Base-by-base conservation (phyloP, 1,140 invertebrate species). In the Druon quercuslanigerum region DNA sequence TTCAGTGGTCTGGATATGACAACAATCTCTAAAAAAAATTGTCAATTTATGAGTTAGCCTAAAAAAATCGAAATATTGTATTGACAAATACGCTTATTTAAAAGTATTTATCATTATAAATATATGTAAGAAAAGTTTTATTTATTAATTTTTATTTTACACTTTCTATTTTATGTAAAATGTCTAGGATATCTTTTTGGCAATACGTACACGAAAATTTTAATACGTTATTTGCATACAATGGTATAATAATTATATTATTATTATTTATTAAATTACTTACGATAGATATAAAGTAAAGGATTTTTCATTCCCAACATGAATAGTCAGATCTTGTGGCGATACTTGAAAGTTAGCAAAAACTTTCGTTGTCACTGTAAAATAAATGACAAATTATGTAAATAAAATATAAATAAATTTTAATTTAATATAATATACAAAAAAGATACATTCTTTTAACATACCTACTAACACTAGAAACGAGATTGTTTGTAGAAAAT, bases 241-340 rank as follows among this genome's bases (percentile, higher is more conserved):
- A 3, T 33, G 4, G 3, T 33, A 33, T 33, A 33, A 33, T 33
- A 46, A 46, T 7, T 4, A 54, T 16, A 70, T n/a, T 71, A 73
- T 11, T 60, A 73, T 60, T 76, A 13, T n/a, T 33, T 50, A 17
- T 72, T 40, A 46, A 19, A 17, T n/a, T 84, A 89, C 88, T 87
- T 84, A 91, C 90, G 80, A 84, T 51, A 86, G 51, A 25, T 79
- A 83, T 60, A 91, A 80, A 76, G 85, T 83, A 79, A 92, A 91
- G 0, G 77, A 83, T 52, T 85, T 77, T 57, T 82, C 83, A 51
- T 79, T 54, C 74, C 90, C 83, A 51, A 91, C 33, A 13, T 86
- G 74, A 71, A 93, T 79, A 82, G 80, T 91, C 71, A 92, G 66
- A 84, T 93, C 91, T 77, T 92, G 84, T n/a, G 54, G 74, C 33